phyloP scores from a whole-genome alignment of 2,888 invertebrate species.

The Eristalis pertinax region DNA sequence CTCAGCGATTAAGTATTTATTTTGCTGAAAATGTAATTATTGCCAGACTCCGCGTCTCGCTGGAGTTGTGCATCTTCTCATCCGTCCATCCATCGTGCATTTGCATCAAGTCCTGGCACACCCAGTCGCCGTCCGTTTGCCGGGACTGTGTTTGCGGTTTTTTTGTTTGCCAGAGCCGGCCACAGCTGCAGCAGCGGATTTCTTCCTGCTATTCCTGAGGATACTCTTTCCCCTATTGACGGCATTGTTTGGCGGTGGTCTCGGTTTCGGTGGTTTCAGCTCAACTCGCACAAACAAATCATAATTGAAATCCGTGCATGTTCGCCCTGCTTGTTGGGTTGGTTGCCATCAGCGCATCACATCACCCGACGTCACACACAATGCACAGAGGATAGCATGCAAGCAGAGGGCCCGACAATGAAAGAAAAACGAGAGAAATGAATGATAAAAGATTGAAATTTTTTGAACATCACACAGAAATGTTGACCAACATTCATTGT shows the following conservation, averaged over 20 bases:
- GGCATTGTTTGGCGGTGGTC: slow-evolving; percentile 74
- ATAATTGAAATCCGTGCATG: slow-evolving; percentile 81
- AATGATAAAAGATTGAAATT: slow-evolving; percentile 53
- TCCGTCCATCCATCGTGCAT: neutral
- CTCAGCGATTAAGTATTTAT: slow-evolving; percentile 49
- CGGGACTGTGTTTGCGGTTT: slow-evolving; percentile 73
- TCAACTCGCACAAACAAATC: slow-evolving; percentile 80
- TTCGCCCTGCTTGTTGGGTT: slow-evolving; percentile 75
- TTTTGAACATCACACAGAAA: slow-evolving; percentile 62
- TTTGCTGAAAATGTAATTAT: slow-evolving; percentile 58
- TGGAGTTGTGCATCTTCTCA: neutral
- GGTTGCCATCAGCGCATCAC: neutral
- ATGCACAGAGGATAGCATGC: neutral
- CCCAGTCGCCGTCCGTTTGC: slow-evolving; percentile 32
- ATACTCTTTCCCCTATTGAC: slow-evolving; percentile 76
- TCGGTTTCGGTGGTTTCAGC: slow-evolving; percentile 78
- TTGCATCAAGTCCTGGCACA: neutral
- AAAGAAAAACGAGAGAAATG: slow-evolving; percentile 3
- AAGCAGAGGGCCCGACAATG: neutral
- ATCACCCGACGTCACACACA: no score
- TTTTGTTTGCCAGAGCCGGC: slow-evolving; percentile 76
- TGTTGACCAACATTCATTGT: slow-evolving; percentile 66
- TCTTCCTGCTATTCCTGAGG: slow-evolving; percentile 77
- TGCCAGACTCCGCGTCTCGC: slow-evolving; percentile 23
- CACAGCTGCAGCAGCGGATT: slow-evolving; percentile 74